Percentiles rank a stretch among this genome's conserved stretches.
These are phyloP conservation scores for Orthosia incerta DNA, from an alignment of 2,888 invertebrate species.

Conservation along the genomic window DNA sequence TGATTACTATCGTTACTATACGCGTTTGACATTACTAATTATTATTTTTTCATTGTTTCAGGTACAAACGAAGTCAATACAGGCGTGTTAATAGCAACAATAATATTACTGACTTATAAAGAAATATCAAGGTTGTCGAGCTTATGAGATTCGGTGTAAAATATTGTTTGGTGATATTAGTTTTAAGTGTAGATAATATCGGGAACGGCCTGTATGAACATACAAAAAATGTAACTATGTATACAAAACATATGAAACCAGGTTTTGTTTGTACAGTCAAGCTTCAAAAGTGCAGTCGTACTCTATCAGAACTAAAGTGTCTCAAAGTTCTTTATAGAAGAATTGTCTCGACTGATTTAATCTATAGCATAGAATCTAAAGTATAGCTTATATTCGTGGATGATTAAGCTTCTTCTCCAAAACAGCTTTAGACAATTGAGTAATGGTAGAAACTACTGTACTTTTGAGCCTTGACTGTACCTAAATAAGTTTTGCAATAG, in stretches of 20 bases:
- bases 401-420: too few species aligned
- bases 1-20: background rate
- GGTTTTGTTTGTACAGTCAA: slow-evolving; percentile 23
- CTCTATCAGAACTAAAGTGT: too few species aligned
- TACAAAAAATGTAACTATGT: slow-evolving; percentile 62
- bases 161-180: slow-evolving; percentile 86
- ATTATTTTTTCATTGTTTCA: slow-evolving; percentile 74
- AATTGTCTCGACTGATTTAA: too few species aligned
- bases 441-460: too few species aligned
- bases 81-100: slow-evolving; percentile 71
- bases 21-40: background rate
- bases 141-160: slow-evolving; percentile 85
- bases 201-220: slow-evolving; percentile 70
- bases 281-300: too few species aligned
- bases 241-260: slow-evolving; percentile 45
- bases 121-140: slow-evolving; percentile 82
- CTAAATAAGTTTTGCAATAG: slow-evolving; percentile 18
- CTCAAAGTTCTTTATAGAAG: too few species aligned
- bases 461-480: background rate
- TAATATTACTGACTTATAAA: slow-evolving; percentile 76
- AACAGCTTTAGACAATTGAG: too few species aligned
- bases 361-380: too few species aligned
- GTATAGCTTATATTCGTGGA: too few species aligned
- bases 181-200: slow-evolving; percentile 82
- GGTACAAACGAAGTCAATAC: slow-evolving; percentile 76